phyloP scores from a whole-genome alignment of 2,113 vertebrate species.

The Varanus komodoensis region DNA sequence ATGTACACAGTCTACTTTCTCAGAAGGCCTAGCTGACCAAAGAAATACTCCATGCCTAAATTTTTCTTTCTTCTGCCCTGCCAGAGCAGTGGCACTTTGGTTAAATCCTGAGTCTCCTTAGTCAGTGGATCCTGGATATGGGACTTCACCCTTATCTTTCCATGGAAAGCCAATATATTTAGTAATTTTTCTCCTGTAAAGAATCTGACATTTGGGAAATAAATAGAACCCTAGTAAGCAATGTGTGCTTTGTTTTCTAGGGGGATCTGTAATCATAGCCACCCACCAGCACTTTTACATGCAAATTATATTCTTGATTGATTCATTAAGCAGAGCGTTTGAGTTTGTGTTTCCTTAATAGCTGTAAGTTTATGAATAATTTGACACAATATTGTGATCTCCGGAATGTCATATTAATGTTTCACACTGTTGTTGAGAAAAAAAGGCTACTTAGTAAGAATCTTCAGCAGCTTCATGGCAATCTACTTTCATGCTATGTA shows the following conservation, averaged over 20 bases:
- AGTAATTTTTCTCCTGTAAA: neutral
- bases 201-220: conserved; percentile 18
- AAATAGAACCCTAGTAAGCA: neutral
- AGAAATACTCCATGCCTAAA: too few species aligned
- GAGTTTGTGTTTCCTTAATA: conserved; percentile 23
- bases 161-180: neutral
- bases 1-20: too few species aligned
- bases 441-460: neutral
- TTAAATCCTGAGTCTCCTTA: neutral
- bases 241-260: neutral
- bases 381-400: conserved; percentile 7
- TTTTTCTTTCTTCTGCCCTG: neutral
- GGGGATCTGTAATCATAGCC: neutral
- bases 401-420: neutral
- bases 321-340: neutral
- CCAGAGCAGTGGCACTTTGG: neutral
- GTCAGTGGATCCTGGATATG: neutral
- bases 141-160: neutral
- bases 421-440: neutral
- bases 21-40: too few species aligned
- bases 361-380: conserved; percentile 14
- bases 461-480: accelerated
- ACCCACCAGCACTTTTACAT: neutral
- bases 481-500: neutral
- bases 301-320: neutral